phyloP scores from a whole-genome alignment of 92 coral and sea anemone species.

The Phenganax subtilis region DNA sequence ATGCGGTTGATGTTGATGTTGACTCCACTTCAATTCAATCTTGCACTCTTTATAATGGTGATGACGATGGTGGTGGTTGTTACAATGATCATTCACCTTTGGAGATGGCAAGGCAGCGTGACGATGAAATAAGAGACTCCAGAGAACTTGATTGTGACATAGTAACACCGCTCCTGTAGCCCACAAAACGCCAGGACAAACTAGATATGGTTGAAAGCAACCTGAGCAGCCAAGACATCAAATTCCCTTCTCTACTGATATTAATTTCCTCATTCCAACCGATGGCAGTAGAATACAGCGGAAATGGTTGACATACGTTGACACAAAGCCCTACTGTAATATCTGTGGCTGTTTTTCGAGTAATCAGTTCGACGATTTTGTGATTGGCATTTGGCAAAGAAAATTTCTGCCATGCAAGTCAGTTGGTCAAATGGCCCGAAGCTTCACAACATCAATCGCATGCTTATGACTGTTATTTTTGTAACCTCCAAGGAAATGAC shows the following conservation, averaged over 20 bases:
- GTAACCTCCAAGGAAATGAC: conserved; percentile 13
- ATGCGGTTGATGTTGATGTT: not conserved
- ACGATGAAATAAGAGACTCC: conserved; percentile 9
- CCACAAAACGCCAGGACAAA: conserved; percentile 6
- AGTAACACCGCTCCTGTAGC: not conserved
- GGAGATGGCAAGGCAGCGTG: not conserved
- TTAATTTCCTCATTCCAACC: not conserved
- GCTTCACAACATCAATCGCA: conserved; percentile 4
- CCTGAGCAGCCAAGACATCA: conserved; percentile 14
- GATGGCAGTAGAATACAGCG: conserved; percentile 2
- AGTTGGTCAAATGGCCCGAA: not conserved
- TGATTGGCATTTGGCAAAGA: conserved; percentile 5
- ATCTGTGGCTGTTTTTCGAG: conserved; percentile 27
- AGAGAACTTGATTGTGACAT: conserved; percentile 7
- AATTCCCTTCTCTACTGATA: not conserved
- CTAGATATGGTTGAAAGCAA: conserved; percentile 9
- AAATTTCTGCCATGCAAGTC: conserved; percentile 18
- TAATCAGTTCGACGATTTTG: conserved; percentile 14
- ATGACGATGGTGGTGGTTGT: no score
- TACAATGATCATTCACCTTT: not conserved
- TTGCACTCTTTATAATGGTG: no score
- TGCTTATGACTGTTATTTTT: conserved; percentile 22
- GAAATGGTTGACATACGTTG: conserved; percentile 3
- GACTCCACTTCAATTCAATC: not conserved
- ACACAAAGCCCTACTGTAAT: not conserved